Evolutionary conservation across 2,888 invertebrate genomes (phyloP).

Genomic region (Arctia plantaginis): DNA sequence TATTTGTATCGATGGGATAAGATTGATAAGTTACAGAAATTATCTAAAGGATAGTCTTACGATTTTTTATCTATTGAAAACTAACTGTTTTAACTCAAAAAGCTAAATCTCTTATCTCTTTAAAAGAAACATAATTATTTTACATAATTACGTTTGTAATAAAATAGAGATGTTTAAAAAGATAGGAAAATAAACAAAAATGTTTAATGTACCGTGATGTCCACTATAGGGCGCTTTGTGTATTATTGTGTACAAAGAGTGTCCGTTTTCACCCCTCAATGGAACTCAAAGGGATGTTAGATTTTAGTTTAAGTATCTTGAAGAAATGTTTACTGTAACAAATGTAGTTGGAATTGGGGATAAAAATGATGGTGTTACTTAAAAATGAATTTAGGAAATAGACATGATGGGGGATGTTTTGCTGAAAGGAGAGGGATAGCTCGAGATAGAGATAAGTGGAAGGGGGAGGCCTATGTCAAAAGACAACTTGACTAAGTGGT

Average conservation of each 20-base stretch:
- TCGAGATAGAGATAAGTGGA: too few relatives aligned
- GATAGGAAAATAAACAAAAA: constrained; percentile 55
- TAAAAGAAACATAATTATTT: constrained; percentile 13
- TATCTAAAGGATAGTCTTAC: constrained; percentile 4
- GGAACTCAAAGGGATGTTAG: constrained; percentile 57
- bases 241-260: constrained; percentile 34
- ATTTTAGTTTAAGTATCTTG: constrained; percentile 27
- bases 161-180: constrained; percentile 44
- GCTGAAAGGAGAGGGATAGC: too few relatives aligned
- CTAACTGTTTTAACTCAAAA: constrained; percentile 1
- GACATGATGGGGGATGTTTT: too few relatives aligned
- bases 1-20: too few relatives aligned
- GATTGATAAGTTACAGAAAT: neutral
- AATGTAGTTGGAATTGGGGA: neutral
- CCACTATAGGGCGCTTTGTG: constrained; percentile 36
- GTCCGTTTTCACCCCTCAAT: constrained; percentile 62
- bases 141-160: constrained; percentile 32
- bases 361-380: too few relatives aligned
- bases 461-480: too few relatives aligned
- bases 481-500: too few relatives aligned
- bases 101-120: neutral
- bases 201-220: constrained; percentile 58
- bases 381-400: too few relatives aligned
- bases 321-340: constrained; percentile 34
- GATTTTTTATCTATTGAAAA: neutral